Conservation (phyloP, 2,797 vertebrate genomes). For the Champsocephalus gunnari region DNA sequence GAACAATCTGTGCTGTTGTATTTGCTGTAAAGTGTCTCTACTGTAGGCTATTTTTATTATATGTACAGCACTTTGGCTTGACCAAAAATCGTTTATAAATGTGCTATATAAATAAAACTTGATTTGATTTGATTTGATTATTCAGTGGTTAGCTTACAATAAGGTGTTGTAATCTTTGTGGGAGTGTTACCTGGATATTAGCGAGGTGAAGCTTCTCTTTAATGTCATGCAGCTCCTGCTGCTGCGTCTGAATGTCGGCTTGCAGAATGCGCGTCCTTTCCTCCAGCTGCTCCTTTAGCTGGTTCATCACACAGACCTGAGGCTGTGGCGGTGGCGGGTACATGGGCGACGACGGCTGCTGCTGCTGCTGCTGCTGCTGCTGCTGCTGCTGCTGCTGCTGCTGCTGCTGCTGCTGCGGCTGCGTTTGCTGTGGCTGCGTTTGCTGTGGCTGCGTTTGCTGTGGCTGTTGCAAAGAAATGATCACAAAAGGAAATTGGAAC, state of each 20-base stretch:
- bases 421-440: slow-evolving; percentile 13
- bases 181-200: slow-evolving; percentile 84
- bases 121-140: not conserved
- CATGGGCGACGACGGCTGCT: slow-evolving; percentile 72
- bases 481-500: slow-evolving; percentile 15
- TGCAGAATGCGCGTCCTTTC: slow-evolving; percentile 89
- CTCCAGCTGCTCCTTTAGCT: slow-evolving; percentile 91
- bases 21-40: no score
- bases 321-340: slow-evolving; percentile 84
- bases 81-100: not conserved
- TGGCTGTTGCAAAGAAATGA: slow-evolving; percentile 45
- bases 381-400: slow-evolving; percentile 51
- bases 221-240: slow-evolving; percentile 89
- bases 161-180: slow-evolving; percentile 23
- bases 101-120: no score
- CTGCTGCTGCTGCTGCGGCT: no score
- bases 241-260: slow-evolving; percentile 89
- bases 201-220: slow-evolving; percentile 91
- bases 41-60: no score
- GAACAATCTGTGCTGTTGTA: no score
- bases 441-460: slow-evolving; percentile 56
- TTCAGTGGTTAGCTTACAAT: not conserved
- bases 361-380: slow-evolving; percentile 69
- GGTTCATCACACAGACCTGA: slow-evolving; percentile 89
- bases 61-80: no score